Evolutionary conservation across 1,140 invertebrate genomes (phyloP), one percentile per base, ranked within the genome.

Genomic region (Euura lappo): DNA sequence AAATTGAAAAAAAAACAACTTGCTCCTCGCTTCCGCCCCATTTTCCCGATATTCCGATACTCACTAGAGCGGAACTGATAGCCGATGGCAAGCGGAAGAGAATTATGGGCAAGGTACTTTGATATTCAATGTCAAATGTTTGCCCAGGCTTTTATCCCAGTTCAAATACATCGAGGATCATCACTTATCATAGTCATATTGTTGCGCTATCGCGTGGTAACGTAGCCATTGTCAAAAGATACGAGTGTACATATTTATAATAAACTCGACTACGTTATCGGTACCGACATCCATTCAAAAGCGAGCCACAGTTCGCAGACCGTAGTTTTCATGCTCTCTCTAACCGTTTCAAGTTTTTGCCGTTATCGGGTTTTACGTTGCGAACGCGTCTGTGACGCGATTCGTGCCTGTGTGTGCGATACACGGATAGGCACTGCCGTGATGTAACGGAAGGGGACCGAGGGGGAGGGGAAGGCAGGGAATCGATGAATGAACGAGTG

Each of bases 181-280:
- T 68, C 44, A 68, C 66, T 68, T 68, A 11, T 68, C 66, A 44
- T 68, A 4, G 44, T 42, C 66, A 68, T 68, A 68, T 68, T 68
- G 13, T 68, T 68, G 28, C 66, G 43, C 42, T 68, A 68, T 68
- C 66, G 44, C 11, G 28, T 28, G 1, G 28, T 8, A 60, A 60
- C 4, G 2, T 68, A 0, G 10, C 66, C 28, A 68, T 68, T 68
- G 66, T 68, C 6, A 4, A 10, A 3, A 68, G 3, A 28, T 28
- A 68, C 42, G 10, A 8, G 8, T 8, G 10, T 42, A 42, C 44
- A 44, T 68, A 11, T 44, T 68, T 3, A 28, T 2, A 60, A 60
- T n/a, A 60, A 68, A 44, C 42, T 28, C 28, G 28, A 28, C 3
- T 28, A 68, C 44, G 8, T 68, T 68, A 68, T 68, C 8, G 8